Base-by-base conservation (phyloP, 2,113 vertebrate species). In the Phalacrocorax aristotelis region DNA sequence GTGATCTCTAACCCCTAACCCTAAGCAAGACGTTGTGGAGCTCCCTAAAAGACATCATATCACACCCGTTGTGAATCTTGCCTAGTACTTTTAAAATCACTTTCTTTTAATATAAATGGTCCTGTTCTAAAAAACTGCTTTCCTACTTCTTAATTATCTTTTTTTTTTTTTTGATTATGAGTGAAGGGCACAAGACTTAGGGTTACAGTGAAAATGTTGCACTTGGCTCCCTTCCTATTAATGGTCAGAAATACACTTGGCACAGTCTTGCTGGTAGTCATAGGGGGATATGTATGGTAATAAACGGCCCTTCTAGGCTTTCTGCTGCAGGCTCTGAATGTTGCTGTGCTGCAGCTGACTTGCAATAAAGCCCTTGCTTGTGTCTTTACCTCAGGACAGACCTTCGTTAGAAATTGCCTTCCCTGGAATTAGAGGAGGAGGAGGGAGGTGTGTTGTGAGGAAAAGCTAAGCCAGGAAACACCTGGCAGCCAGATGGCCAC, bases 401-500 rank as follows among this genome's bases (percentile, higher is more conserved):
- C 55, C 82, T 61, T 55, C 90, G 72, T 84, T 84, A 75, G 78
- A 80, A 96, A 85, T 91, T 76, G 81, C 71, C 32, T 94, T 64
- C 34, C 89, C 92, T 83, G 79, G 92, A 96, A 94, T 81, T 96
- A 96, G 65, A 40, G 71, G 49, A 91, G 57, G 61, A 83, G 66
- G 71, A 90, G 87, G 89, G 48, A 49, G 83, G 61, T 87, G 46
- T 76, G 52, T 87, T 93, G 36, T 29, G 49, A 82, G 52, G 72
- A 92, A 90, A 95, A 87, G 69, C 77, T 96, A 97, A 96, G 85
- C 95, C 82, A 85, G 83, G 95, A 94, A 96, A 69, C 94, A 91
- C 95, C 90, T 96, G 76, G 91, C 88, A 83, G 75, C 85, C 93
- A 97, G 88, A 97, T 97, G 95, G 93, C 58, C 42, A 69, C 46